Conservation (phyloP, 2,113 vertebrate species). For the Clarias magur region DNA sequence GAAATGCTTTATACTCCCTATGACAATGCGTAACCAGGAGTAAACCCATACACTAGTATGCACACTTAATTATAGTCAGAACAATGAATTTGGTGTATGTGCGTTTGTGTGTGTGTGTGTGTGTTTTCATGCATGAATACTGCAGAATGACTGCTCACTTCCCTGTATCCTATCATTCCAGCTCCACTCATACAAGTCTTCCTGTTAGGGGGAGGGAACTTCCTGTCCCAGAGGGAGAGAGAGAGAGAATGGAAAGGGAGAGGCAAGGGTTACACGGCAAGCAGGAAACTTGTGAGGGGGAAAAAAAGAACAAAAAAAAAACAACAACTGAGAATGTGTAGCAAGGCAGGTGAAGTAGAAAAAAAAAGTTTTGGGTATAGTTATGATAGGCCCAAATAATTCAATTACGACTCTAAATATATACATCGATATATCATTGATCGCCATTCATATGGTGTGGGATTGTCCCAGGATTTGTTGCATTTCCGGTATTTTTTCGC, state of each 20-base stretch:
- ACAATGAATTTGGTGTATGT: not conserved
- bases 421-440: not conserved
- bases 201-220: slow-evolving; percentile 66
- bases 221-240: slow-evolving; percentile 63
- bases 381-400: not conserved
- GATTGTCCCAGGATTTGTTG: slow-evolving; percentile 12
- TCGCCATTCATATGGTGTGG: not conserved
- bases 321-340: not conserved
- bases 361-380: not conserved
- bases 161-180: slow-evolving; percentile 77
- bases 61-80: too few relatives aligned
- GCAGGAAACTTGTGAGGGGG: slow-evolving; percentile 7
- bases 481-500: slow-evolving; percentile 27
- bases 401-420: not conserved
- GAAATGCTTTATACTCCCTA: not conserved
- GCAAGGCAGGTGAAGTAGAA: not conserved
- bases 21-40: not conserved
- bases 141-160: slow-evolving; percentile 70
- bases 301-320: not conserved
- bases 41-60: not conserved
- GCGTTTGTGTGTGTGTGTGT: slow-evolving; percentile 18
- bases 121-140: slow-evolving; percentile 41
- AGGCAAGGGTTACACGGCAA: slow-evolving; percentile 17
- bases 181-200: slow-evolving; percentile 70
- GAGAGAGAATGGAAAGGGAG: slow-evolving; percentile 29